Percentiles rank a stretch among this genome's conserved stretches.
These are phyloP conservation scores for Drosophila leontia DNA, from an alignment of 1,140 invertebrate species.

Conservation along the genomic window DNA sequence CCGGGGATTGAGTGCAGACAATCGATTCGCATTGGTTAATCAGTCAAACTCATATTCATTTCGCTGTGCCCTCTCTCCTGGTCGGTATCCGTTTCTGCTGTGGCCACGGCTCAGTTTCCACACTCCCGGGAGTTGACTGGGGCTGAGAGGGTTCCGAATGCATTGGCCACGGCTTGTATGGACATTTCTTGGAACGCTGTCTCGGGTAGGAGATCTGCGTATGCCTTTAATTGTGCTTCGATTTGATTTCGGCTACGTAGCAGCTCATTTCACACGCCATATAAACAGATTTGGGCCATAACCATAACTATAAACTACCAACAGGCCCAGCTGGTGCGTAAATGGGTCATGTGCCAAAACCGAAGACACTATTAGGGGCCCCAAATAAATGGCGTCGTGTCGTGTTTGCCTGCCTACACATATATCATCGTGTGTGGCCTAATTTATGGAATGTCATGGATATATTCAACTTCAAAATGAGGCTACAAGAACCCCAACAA, in stretches of 20 bases:
- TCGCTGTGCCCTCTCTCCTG: conserved; percentile 17
- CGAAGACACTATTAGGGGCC: conserved; percentile 14
- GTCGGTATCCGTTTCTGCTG: not conserved
- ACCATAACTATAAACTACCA: conserved; percentile 18
- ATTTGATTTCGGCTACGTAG: conserved; percentile 20
- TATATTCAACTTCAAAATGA: conserved; percentile 34
- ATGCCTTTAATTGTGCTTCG: conserved; percentile 32
- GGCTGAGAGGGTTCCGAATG: conserved; percentile 40
- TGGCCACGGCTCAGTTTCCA: not conserved
- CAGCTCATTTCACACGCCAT: conserved; percentile 42
- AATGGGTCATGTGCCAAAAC: conserved; percentile 64
- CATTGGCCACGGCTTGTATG: conserved; percentile 52
- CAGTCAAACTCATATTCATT: conserved; percentile 73
- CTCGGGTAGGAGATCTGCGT: not conserved
- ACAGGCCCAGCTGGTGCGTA: conserved; percentile 26
- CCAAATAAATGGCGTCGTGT: conserved; percentile 23
- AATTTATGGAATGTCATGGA: conserved; percentile 54
- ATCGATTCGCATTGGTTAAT: conserved; percentile 79
- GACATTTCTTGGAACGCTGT: conserved; percentile 29
- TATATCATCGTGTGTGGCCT: conserved; percentile 29
- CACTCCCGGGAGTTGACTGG: not conserved
- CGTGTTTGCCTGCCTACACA: conserved; percentile 13
- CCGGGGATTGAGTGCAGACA: conserved; percentile 67
- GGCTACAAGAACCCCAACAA: conserved; percentile 12
- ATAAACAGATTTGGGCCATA: conserved; percentile 18